A percentile compares a stretch with the other conserved stretches of the same genome.
phyloP scores from a whole-genome alignment of 1,140 invertebrate species.

The Brachionus rubens region DNA sequence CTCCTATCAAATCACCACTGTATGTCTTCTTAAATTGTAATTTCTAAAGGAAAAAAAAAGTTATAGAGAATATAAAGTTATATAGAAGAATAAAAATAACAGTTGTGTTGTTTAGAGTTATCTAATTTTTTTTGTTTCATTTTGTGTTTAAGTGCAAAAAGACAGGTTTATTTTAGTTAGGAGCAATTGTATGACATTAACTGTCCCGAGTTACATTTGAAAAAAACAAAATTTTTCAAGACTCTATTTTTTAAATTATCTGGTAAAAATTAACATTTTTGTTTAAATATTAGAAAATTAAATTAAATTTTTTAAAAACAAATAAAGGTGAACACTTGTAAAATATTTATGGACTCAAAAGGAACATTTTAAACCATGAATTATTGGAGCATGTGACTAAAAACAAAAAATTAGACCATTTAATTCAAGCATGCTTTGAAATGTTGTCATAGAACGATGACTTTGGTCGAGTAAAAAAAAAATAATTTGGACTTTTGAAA shows the following conservation, averaged over 20 bases:
- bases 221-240: constrained; percentile 44
- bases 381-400: constrained; percentile 25
- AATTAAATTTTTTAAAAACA: not conserved
- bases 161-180: not conserved
- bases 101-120: too few species aligned
- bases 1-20: too few species aligned
- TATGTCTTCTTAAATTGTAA: too few species aligned
- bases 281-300: too few species aligned
- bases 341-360: not conserved
- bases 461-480: too few species aligned
- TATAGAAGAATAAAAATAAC: too few species aligned
- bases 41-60: too few species aligned
- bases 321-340: not conserved
- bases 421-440: constrained; percentile 45
- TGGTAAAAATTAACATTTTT: not conserved
- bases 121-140: too few species aligned
- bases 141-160: too few species aligned
- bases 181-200: constrained; percentile 27
- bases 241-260: not conserved
- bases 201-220: not conserved
- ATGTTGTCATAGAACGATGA: not conserved
- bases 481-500: too few species aligned
- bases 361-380: not conserved
- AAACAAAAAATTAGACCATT: constrained; percentile 1
- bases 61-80: too few species aligned